Conservation (phyloP, 1,140 invertebrate genomes). For the Hermatobates lingyangjiaoensis region DNA sequence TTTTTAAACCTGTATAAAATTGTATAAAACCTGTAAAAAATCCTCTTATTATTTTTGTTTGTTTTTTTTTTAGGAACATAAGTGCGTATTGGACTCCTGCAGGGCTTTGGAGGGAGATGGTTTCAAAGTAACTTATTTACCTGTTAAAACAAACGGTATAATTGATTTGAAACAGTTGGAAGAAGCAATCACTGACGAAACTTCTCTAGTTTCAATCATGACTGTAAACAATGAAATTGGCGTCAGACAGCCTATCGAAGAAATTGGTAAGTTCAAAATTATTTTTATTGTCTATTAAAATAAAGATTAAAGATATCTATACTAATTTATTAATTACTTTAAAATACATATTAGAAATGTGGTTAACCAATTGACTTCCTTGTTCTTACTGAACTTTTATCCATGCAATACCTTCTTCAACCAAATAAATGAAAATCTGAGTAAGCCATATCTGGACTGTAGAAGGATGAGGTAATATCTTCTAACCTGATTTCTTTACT, state of each 20-base stretch:
- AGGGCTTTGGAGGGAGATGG: constrained; percentile 85
- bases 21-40: background rate
- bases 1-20: background rate
- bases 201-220: constrained; percentile 91
- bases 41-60: constrained; percentile 8
- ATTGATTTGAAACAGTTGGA: constrained; percentile 69
- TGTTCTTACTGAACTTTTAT: no score
- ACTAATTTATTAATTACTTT: no score
- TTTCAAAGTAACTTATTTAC: constrained; percentile 89
- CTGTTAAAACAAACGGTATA: constrained; percentile 76
- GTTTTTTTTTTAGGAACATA: constrained; percentile 63
- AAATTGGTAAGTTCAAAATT: constrained; percentile 81
- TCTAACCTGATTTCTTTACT: no score
- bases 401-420: no score
- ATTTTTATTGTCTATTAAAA: no score
- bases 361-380: no score
- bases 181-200: constrained; percentile 69
- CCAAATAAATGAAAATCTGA: no score
- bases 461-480: no score
- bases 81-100: constrained; percentile 98
- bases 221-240: constrained; percentile 99
- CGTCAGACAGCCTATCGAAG: constrained; percentile 78
- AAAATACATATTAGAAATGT: no score
- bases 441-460: no score
- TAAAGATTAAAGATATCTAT: no score